Evolutionary conservation across 2,888 invertebrate genomes (phyloP).

Genomic region (Clusia tigrina): DNA sequence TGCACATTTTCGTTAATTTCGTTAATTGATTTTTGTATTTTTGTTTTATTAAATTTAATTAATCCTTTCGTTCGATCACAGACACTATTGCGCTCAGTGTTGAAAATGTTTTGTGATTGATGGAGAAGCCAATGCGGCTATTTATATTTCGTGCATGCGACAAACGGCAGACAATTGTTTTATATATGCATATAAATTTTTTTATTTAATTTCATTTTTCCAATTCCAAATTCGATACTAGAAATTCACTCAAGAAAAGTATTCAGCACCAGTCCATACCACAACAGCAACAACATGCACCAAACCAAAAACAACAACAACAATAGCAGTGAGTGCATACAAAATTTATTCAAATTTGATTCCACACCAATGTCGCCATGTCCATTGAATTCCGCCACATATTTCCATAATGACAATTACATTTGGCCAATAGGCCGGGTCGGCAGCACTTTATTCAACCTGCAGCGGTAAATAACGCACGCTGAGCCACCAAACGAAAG

Average conservation of each 20-base stretch:
- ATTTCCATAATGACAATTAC: slow-evolving; percentile 41
- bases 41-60: slow-evolving; percentile 32
- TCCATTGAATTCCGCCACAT: slow-evolving; percentile 16
- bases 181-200: neutral
- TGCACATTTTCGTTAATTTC: slow-evolving; percentile 52
- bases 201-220: slow-evolving; percentile 17
- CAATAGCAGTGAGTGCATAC: neutral
- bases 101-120: slow-evolving; percentile 63
- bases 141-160: slow-evolving; percentile 59
- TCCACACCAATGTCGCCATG: slow-evolving; percentile 43
- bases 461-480: neutral
- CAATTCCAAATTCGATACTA: slow-evolving; percentile 48
- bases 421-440: slow-evolving; percentile 44
- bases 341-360: slow-evolving; percentile 53
- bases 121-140: slow-evolving; percentile 56
- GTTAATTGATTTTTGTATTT: slow-evolving; percentile 21
- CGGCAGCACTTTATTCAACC: neutral
- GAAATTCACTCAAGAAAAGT: slow-evolving; percentile 46
- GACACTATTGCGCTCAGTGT: slow-evolving; percentile 58
- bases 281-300: slow-evolving; percentile 16
- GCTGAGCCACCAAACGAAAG: slow-evolving; percentile 50
- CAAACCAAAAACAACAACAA: slow-evolving; percentile 21
- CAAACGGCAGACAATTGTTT: slow-evolving; percentile 8
- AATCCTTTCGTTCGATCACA: slow-evolving; percentile 46
- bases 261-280: slow-evolving; percentile 12